A percentile compares a stretch with the other conserved stretches of the same genome.
These are phyloP conservation scores for Stichopus chloronotus DNA, from an alignment of 35 echinoderm and acorn worm species.

Conservation along the genomic window DNA sequence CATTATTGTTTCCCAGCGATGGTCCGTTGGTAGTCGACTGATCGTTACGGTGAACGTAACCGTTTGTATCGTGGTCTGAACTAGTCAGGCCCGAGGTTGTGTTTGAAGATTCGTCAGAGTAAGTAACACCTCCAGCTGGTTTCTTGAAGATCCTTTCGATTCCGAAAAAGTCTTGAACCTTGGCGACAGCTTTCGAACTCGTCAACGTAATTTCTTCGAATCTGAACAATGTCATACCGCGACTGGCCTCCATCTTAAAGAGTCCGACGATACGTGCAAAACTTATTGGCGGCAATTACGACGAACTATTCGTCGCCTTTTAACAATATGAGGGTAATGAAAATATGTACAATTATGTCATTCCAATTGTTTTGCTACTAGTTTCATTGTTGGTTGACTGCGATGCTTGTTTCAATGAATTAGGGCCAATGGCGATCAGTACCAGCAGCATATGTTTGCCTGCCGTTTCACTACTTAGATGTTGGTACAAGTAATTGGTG, in stretches of 20 bases:
- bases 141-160: slow-evolving; percentile 1
- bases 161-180: slow-evolving; percentile 21
- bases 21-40: background rate
- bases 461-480: too few species aligned
- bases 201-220: background rate
- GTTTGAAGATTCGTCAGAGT: background rate
- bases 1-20: background rate
- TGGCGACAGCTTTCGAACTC: slow-evolving; percentile 4
- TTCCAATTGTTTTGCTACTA: too few species aligned
- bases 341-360: too few species aligned
- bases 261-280: background rate
- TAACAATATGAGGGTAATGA: too few species aligned
- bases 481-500: too few species aligned
- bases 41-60: background rate
- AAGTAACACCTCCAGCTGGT: background rate
- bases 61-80: background rate
- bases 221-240: background rate
- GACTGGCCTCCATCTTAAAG: background rate
- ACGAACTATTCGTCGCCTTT: too few species aligned
- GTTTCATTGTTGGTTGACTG: too few species aligned
- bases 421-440: too few species aligned
- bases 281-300: too few species aligned
- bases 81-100: background rate
- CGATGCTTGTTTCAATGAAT: too few species aligned
- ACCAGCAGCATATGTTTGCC: too few species aligned